Base-by-base conservation (phyloP, 2,888 invertebrate species). In the Cephus pygmeus region DNA sequence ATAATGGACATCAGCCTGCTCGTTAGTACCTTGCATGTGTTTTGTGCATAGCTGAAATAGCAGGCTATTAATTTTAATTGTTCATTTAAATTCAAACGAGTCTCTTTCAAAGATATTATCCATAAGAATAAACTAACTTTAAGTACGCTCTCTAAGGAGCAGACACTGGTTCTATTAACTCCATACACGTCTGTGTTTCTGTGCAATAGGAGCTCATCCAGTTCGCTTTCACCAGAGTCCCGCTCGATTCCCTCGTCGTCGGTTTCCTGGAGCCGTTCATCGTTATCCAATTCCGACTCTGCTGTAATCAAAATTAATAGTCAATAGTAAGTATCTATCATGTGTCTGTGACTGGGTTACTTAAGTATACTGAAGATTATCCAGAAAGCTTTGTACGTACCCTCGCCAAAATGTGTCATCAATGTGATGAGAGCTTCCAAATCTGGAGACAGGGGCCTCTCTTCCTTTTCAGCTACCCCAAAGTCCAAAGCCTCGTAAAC, bases 211-310 rank as follows among this genome's bases (percentile, higher is more conserved):
- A 85, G 80, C 76, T 86, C 91, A 35, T 90, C 88, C 33, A 85
- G 84, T 79, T 90, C 95, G 85, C 93, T 94, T 87, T 96, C 96
- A 79, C 95, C 95, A 3, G 97, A 96, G 92, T 97, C 97, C 85
- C 97, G 93, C 92, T 97, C 98, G 89, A 97, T 97, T 81, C 97
- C 97, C 92, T 97, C 97, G 91, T 97, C 97, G 88, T 97, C 96
- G 15, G 94, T 95, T 92, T 96, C 96, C 88, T 92, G 85, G 81
- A 87, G 83, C 78, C 87, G 77, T 92, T 94, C 92, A 91, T 93
- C 83, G 90, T 92, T 82, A 91, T 93, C 85, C 89, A 92, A 80
- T 91, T 91, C 87, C 34, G 84, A 85, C 79, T 87, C 89, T 88
- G 83, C 71, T 71, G 33, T 2, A 31, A 71, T 11, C 31, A 31